Evolutionary conservation across 2,888 invertebrate genomes (phyloP).

Genomic region (Caenorhabditis japonica): DNA sequence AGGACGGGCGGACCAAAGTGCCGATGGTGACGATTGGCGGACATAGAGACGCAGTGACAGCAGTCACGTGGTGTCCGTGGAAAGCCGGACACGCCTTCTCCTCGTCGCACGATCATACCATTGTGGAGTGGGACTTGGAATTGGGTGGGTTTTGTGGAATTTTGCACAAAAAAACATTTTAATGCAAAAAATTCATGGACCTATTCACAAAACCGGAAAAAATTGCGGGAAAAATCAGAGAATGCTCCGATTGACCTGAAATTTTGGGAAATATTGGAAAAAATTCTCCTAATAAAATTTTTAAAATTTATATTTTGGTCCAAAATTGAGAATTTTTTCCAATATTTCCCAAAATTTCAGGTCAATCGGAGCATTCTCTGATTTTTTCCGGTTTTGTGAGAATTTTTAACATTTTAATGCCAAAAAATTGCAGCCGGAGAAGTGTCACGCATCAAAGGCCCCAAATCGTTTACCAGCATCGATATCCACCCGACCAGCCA

Average conservation of each 20-base stretch:
- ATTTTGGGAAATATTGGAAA: no score
- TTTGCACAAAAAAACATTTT: background rate
- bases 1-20: conserved; percentile 63
- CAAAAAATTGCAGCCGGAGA: conserved; percentile 55
- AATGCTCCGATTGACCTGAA: no score
- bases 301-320: background rate
- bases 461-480: conserved; percentile 85
- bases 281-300: no score
- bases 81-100: conserved; percentile 84
- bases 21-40: conserved; percentile 90
- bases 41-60: conserved; percentile 88
- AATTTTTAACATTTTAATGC: conserved; percentile 2
- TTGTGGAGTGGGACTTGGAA: conserved; percentile 91
- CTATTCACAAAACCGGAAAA: no score
- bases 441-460: conserved; percentile 59
- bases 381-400: no score
- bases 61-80: conserved; percentile 87
- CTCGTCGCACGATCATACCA: conserved; percentile 94
- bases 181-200: no score
- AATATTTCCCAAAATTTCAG: no score
- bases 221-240: no score
- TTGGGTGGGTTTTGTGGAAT: conserved; percentile 57
- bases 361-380: no score
- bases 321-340: no score
- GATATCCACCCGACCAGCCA: conserved; percentile 87